Evolutionary conservation across 2,888 invertebrate species (phyloP), one percentile per base, ranked within the genome.

Genomic region (Cephus pygmeus): DNA sequence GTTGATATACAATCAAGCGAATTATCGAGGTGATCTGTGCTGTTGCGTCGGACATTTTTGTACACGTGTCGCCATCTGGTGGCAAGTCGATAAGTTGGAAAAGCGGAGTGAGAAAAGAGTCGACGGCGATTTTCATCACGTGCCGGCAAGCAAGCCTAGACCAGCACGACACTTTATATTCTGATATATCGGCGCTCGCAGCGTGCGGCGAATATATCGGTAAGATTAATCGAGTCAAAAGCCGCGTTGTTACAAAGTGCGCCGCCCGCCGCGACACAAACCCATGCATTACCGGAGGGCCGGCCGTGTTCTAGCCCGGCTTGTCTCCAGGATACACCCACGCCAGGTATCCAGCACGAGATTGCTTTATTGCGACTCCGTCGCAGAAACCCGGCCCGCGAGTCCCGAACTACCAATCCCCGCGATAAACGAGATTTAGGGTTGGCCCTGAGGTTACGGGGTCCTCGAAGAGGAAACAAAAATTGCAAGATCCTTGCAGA

Each of bases 181-280:
- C 87, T 88, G 88, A 87, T 87, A 89, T 88, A 89, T 89, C 86
- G 88, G 87, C 83, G 87, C 84, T 83, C 86, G 83, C 86, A 87
- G 84, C 83, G 85, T 83, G 85, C 83, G 88, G 87, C 74, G 74
- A 79, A 86, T 84, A 83, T 88, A 89, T 90, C 89, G 90, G 87
- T 83, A 91, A 90, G 91, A 91, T 91, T 91, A 91, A 91, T 91
- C 91, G 91, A 91, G 89, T 89, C 89, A 89, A 90, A 90, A 87
- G 88, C 87, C 89, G 89, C 88, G 91, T 90, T 90, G 91, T 91
- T 91, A 91, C 91, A 91, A 91, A 91, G 91, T 90, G 88, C 88
- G 91, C 91, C 90, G 91, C 91, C 91, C 89, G 89, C 88, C 88
- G 89, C 88, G 89, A 89, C 88, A 87, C 88, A 87, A 88, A 87